A percentile compares a stretch with the other conserved stretches of the same genome.
These are phyloP conservation scores for Metellina segmentata DNA, from an alignment of 2,888 invertebrate genomes.

Conservation along the genomic window DNA sequence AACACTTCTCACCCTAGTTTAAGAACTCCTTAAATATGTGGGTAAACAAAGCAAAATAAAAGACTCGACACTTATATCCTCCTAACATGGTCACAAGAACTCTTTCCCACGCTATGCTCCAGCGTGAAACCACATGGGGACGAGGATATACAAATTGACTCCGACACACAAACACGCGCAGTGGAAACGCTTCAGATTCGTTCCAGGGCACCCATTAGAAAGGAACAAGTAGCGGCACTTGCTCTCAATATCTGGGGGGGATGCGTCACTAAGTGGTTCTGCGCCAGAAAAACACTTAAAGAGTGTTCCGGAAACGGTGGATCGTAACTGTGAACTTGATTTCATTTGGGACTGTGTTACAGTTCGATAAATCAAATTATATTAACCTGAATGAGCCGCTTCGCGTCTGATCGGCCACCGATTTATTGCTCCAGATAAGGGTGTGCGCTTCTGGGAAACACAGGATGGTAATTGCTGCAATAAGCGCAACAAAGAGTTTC, in stretches of 20 bases:
- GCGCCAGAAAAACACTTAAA: neutral
- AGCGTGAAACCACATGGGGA: too few species aligned
- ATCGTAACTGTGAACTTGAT: constrained; percentile 22
- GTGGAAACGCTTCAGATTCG: too few species aligned
- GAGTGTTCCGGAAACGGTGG: constrained; percentile 15
- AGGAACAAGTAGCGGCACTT: neutral
- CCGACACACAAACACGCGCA: too few species aligned
- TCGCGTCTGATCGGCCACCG: constrained; percentile 9
- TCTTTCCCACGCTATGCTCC: too few species aligned
- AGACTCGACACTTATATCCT: too few species aligned
- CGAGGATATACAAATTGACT: too few species aligned
- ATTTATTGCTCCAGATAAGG: neutral
- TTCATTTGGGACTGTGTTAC: constrained; percentile 9
- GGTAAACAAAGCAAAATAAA: too few species aligned
- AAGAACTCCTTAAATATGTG: too few species aligned
- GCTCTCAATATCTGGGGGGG: constrained; percentile 4
- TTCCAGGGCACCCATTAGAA: too few species aligned
- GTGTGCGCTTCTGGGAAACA: neutral
- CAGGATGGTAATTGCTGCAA: neutral
- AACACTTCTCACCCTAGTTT: too few species aligned
- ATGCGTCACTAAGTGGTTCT: constrained; percentile 10
- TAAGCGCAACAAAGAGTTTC: neutral
- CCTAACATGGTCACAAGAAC: too few species aligned
- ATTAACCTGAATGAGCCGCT: constrained; percentile 36
- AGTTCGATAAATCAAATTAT: constrained; percentile 11